Conservation (phyloP, 2,113 vertebrate genomes). For the Felis chaus region DNA sequence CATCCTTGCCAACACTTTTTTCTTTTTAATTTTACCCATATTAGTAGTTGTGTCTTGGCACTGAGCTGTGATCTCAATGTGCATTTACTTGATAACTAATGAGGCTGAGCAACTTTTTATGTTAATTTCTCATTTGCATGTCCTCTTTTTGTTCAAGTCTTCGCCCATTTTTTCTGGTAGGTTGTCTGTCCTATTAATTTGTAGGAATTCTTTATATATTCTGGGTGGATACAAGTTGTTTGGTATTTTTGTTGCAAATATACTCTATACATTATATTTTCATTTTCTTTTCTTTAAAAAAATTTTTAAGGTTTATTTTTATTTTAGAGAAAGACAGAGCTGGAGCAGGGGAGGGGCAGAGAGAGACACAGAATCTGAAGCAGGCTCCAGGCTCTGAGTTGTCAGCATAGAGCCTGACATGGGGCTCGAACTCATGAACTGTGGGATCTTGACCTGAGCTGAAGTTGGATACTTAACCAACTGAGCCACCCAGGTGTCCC, state of each 20-base stretch:
- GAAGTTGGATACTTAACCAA: background rate
- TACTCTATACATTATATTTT: background rate
- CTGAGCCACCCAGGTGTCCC: background rate
- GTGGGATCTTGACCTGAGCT: background rate
- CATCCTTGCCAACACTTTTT: background rate
- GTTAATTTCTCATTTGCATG: background rate
- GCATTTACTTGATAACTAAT: slow-evolving; percentile 17
- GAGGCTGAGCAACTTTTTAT: background rate
- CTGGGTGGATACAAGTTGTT: slow-evolving; percentile 15
- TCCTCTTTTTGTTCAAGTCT: background rate
- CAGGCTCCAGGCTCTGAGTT: background rate
- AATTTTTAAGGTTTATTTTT: background rate
- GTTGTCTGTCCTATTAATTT: background rate
- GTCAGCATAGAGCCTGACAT: background rate
- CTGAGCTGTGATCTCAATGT: background rate
- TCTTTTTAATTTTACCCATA: background rate
- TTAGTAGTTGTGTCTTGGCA: background rate
- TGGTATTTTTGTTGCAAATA: background rate
- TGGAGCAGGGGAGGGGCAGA: background rate
- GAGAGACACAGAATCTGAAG: background rate
- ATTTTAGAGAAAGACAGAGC: background rate
- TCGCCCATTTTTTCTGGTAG: background rate
- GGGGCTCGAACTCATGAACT: background rate
- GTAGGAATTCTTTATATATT: background rate
- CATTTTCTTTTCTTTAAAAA: background rate